Percentiles rank a stretch among this genome's conserved stretches.
Evolutionary conservation across 2,888 invertebrate genomes (phyloP).

Genomic region (Caenorhabditis doughertyi): DNA sequence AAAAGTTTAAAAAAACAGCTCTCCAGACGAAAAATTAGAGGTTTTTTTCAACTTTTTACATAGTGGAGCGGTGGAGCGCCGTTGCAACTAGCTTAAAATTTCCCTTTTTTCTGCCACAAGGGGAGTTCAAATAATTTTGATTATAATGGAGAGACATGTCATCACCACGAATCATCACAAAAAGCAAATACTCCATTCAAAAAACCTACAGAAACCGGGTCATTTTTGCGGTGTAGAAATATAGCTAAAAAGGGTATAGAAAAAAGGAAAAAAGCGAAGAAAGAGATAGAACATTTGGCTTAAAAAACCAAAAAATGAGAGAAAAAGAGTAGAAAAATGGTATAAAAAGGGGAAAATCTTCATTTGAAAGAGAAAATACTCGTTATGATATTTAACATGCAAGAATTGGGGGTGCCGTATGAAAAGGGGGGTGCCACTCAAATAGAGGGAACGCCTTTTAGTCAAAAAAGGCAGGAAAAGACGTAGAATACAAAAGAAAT

Average conservation of each 20-base stretch:
- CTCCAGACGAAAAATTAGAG: no score
- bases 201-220: slow-evolving; percentile 52
- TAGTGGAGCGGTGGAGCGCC: no score
- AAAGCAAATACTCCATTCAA: not conserved
- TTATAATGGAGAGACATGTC: slow-evolving; percentile 17
- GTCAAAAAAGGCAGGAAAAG: not conserved
- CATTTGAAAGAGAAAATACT: not conserved
- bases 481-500: no score
- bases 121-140: not conserved
- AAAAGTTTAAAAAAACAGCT: no score
- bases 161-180: slow-evolving; percentile 20
- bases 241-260: not conserved
- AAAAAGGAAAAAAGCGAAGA: not conserved
- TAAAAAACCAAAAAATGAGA: not conserved
- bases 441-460: no score
- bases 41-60: no score
- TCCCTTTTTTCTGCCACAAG: no score
- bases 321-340: not conserved
- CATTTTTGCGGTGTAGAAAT: slow-evolving; percentile 18
- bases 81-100: no score
- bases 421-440: no score
- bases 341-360: not conserved
- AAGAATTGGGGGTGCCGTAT: not conserved
- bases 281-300: no score
- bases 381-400: not conserved